These are phyloP conservation scores for Podarcis muralis DNA, from an alignment of 2,113 vertebrate genomes.

Conservation along the genomic window DNA sequence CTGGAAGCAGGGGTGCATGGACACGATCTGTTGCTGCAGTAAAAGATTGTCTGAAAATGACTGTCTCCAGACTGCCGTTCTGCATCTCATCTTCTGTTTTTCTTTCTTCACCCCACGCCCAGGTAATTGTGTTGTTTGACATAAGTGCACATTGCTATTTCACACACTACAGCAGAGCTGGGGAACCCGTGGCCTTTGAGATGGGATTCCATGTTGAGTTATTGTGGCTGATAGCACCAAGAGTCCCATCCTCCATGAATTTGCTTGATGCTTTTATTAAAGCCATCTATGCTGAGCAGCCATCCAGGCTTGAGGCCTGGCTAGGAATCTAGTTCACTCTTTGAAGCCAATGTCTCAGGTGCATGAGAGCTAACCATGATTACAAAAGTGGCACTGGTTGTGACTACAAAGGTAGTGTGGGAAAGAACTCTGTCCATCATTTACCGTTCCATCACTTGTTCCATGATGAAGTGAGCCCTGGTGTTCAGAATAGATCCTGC, in stretches of 20 bases:
- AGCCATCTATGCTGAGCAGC: too few species aligned
- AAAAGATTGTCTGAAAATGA: background rate
- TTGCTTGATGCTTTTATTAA: too few species aligned
- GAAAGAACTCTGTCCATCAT: background rate
- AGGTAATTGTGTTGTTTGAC: background rate
- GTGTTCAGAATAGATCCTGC: background rate
- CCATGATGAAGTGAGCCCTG: background rate
- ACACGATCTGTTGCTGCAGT: background rate
- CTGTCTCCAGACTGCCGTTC: background rate
- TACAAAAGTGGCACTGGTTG: too few species aligned
- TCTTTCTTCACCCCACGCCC: background rate
- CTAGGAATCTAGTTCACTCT: too few species aligned
- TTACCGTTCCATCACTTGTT: background rate
- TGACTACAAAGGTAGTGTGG: background rate
- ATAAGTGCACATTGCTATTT: background rate
- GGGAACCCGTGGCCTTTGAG: too few species aligned
- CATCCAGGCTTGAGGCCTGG: too few species aligned
- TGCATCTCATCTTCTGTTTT: background rate
- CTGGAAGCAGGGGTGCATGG: background rate
- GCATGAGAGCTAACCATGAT: too few species aligned
- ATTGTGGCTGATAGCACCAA: too few species aligned
- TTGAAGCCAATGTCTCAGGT: too few species aligned
- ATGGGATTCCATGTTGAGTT: too few species aligned
- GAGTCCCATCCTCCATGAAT: too few species aligned
- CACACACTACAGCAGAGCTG: too few species aligned